Evolutionary conservation across 2,113 vertebrate genomes (phyloP).

Genomic region (Hirundichthys speculiger): DNA sequence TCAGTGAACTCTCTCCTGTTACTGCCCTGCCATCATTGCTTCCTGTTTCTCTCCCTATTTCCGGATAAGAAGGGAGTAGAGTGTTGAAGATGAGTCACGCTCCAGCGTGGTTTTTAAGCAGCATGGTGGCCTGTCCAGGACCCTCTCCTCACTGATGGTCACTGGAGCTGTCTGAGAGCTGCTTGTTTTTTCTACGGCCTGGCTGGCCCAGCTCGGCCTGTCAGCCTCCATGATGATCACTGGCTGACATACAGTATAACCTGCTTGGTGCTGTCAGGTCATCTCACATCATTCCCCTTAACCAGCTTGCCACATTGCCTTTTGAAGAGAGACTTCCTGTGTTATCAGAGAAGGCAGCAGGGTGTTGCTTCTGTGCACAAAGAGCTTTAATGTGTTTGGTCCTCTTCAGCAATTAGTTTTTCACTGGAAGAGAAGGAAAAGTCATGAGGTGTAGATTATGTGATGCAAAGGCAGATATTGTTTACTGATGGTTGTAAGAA

Average conservation of each 20-base stretch:
- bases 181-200: slow-evolving; percentile 54
- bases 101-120: slow-evolving; percentile 42
- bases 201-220: slow-evolving; percentile 67
- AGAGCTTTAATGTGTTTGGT: slow-evolving; percentile 29
- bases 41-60: slow-evolving; percentile 59
- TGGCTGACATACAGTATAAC: slow-evolving; percentile 70
- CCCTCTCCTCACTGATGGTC: slow-evolving; percentile 53
- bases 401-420: slow-evolving; percentile 35
- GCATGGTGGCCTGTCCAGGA: slow-evolving; percentile 55
- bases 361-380: slow-evolving; percentile 25
- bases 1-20: slow-evolving; percentile 42
- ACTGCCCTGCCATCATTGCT: slow-evolving; percentile 11
- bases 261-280: slow-evolving; percentile 76
- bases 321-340: slow-evolving; percentile 62
- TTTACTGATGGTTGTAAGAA: slow-evolving; percentile 12
- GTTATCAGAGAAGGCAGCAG: slow-evolving; percentile 35
- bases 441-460: slow-evolving; percentile 15
- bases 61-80: slow-evolving; percentile 53
- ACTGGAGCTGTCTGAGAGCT: slow-evolving; percentile 56
- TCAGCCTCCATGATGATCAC: slow-evolving; percentile 75
- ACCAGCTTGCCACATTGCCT: slow-evolving; percentile 56
- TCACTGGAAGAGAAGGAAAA: slow-evolving; percentile 15
- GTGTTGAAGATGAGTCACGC: slow-evolving; percentile 72
- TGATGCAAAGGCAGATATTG: slow-evolving; percentile 25
- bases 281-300: slow-evolving; percentile 70